Base-by-base conservation (phyloP, 2,888 invertebrate genomes). In the Folsomia manolachei region DNA sequence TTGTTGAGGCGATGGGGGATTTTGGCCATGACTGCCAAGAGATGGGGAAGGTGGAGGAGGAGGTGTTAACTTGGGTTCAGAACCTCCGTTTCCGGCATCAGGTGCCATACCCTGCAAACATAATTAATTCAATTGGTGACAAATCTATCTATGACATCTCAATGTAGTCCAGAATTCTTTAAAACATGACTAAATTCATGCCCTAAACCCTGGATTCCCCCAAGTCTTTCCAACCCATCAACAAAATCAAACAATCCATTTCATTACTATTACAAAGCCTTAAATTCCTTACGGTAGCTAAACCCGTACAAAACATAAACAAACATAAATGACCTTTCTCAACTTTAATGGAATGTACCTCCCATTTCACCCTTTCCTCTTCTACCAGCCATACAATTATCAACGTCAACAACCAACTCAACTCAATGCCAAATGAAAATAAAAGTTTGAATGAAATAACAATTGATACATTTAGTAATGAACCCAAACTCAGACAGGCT, bases 1-100 rank as follows among this genome's bases (percentile, higher is more conserved):
- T 74, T 77, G 78, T 74, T 77, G 78, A 24, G 79, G 79, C 39
- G 78, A 78, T 63, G 79, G 78, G 63, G 79, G 79, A 68, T 77
- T 76, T 66, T 74, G 71, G 69, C 69, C 72, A 70, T 78, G 78
- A 73, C 78, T 78, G 75, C 74, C 78, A 27, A 79, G 72, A 53
- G 80, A 80, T 11, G 79, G 79, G 52, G 79, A 79, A 51, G 74
- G 79, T 18, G 80, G 79, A 0, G 80, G 80, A 2, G 80, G 80
- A 14, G 80, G 80, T 26, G 80, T 80, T 70, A 79, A 80, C 75
- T 79, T 78, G 61, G 75, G 78, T 71, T 78, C 77, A 60, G 73
- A 76, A 62, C 73, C 73, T 65, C 73, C 71, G 24, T 70, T 70
- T 39, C 60, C 72, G 63, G 77, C 71, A 60, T 73, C 71, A 65